Evolutionary conservation across 2,888 invertebrate species (phyloP).

Genomic region (Diabrotica balteata): DNA sequence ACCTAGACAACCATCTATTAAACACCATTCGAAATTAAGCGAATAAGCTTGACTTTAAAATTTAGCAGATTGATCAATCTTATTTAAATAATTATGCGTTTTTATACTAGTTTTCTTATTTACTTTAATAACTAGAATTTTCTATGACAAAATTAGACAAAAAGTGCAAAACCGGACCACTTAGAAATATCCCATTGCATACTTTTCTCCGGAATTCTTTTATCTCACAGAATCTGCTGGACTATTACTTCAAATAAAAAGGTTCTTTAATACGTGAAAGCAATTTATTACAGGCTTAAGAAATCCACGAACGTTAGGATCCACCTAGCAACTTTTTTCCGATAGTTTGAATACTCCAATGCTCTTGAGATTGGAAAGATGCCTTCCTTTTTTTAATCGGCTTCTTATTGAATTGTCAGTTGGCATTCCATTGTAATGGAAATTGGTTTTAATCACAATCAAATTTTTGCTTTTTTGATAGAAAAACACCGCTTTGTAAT

Average conservation of each 20-base stretch:
- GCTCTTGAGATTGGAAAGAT: background rate
- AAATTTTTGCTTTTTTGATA: slow-evolving; percentile 6
- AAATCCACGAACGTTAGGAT: slow-evolving; percentile 14
- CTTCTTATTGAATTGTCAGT: slow-evolving; percentile 16
- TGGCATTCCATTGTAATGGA: slow-evolving; percentile 11
- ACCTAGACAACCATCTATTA: no score
- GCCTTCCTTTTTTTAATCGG: slow-evolving; percentile 9
- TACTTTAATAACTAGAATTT: no score
- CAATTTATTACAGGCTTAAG: slow-evolving; percentile 23
- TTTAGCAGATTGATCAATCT: no score
- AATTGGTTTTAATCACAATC: slow-evolving; percentile 18
- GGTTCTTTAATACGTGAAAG: slow-evolving; percentile 4
- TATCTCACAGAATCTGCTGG: slow-evolving; percentile 4
- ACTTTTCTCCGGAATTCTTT: background rate
- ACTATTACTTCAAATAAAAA: slow-evolving; percentile 14
- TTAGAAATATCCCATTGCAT: background rate
- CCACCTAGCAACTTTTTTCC: slow-evolving; percentile 18
- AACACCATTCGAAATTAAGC: no score
- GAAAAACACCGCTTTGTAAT: background rate
- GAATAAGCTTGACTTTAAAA: no score
- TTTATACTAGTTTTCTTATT: no score
- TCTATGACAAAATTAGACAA: no score
- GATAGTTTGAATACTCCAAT: slow-evolving; percentile 7
- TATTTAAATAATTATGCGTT: no score
- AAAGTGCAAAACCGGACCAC: background rate